phyloP scores from a whole-genome alignment of 2,888 invertebrate species.

The Ormyrus nitidulus region DNA sequence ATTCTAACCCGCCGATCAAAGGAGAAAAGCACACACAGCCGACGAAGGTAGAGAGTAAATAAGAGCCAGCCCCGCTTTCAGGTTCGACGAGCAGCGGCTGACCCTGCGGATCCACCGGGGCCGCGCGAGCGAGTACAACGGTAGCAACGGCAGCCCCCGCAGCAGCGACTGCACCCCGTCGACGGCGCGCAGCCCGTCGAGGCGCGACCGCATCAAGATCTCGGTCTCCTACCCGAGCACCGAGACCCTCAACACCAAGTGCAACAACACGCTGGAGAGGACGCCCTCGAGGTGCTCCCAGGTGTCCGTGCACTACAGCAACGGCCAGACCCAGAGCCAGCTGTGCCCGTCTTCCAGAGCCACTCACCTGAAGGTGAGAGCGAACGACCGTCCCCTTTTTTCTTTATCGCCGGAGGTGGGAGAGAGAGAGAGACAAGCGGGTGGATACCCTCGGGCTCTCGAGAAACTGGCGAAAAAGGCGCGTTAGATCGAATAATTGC shows the following conservation, averaged over 20 bases:
- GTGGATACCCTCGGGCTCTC: too few relatives aligned
- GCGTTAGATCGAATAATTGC: too few relatives aligned
- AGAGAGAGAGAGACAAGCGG: too few relatives aligned
- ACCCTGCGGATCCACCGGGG: conserved; percentile 95
- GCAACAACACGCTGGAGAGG: conserved; percentile 71
- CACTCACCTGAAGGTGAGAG: conserved; percentile 70
- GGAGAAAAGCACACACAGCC: too few relatives aligned
- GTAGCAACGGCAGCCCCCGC: conserved; percentile 70
- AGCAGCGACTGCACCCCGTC: conserved; percentile 61
- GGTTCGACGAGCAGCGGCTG: conserved; percentile 92
- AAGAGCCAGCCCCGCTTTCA: conserved; percentile 69
- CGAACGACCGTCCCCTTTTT: background rate
- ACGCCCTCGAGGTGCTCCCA: conserved; percentile 71
- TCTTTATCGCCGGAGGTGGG: background rate
- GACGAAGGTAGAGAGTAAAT: background rate
- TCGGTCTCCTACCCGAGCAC: conserved; percentile 90
- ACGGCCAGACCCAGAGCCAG: conserved; percentile 72
- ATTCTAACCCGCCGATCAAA: too few relatives aligned
- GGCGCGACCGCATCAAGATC: conserved; percentile 88
- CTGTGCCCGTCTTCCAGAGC: conserved; percentile 68
- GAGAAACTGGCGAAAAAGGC: too few relatives aligned
- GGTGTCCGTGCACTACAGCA: conserved; percentile 71
- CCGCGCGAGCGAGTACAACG: conserved; percentile 79
- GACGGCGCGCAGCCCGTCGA: conserved; percentile 75
- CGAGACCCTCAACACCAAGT: conserved; percentile 77